phyloP scores from a whole-genome alignment of 2,113 vertebrate genomes.

The Smithornis capensis region DNA sequence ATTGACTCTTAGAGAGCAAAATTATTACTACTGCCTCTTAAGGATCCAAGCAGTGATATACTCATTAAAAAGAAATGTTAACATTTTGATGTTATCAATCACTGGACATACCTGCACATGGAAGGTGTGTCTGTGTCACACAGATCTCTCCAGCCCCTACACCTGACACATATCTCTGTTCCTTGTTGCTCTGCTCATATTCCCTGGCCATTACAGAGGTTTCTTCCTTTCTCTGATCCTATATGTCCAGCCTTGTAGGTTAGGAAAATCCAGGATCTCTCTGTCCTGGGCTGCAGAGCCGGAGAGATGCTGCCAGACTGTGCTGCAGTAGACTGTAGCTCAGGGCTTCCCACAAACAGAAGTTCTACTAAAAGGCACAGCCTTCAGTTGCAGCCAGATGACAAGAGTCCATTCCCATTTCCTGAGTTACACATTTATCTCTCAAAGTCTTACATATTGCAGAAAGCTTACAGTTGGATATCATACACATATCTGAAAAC shows the following conservation, averaged over 20 bases:
- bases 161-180: background rate
- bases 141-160: background rate
- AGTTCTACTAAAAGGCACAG: background rate
- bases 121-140: background rate
- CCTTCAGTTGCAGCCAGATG: background rate
- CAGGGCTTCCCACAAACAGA: background rate
- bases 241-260: background rate
- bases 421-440: background rate
- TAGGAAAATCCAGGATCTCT: background rate
- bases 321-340: background rate
- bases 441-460: background rate
- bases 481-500: background rate
- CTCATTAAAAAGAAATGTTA: background rate
- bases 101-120: background rate
- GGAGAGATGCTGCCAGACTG: background rate
- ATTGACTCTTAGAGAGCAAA: background rate
- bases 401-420: background rate
- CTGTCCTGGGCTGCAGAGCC: background rate
- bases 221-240: background rate
- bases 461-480: background rate
- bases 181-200: background rate
- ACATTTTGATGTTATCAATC: background rate
- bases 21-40: background rate
- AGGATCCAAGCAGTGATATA: background rate
- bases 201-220: background rate